Base-by-base conservation (phyloP, 2,113 vertebrate species). In the Carassius carassius region DNA sequence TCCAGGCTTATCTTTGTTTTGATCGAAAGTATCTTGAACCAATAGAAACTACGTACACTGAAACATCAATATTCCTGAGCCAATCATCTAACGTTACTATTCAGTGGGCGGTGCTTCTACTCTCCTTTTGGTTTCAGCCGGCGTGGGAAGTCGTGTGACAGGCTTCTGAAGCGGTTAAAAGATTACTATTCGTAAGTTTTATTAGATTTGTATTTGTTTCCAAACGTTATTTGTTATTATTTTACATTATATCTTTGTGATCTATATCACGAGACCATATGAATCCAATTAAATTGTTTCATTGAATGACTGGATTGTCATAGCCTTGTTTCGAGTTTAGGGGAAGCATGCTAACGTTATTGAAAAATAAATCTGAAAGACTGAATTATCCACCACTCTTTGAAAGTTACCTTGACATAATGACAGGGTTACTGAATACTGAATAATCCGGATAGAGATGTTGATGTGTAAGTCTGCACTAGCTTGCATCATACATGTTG, bases 161-260 rank as follows among this genome's bases (percentile, higher is more conserved):
- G 12, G 67, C 25, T 70, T 44, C 65, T 29, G 56, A 87, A 60
- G 80, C 86, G 9, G 86, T 78, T 85, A 83, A 11, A 9, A 78
- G 10, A 89, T 86, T 62, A 77, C 86, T 65, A 88, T 86, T 67
- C 85, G 94, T 93, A 87, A 94, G 93, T 93, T 91, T 84, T 17
- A 32, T 23, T 0, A 4, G 7, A 9, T 54, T 78, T 65, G 2
- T 65, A 12, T 60, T 21, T 1, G 19, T 72, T 60, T 70, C 44
- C 12, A 35, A 0, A 44, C 16, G n/a, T 49, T 29, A 25, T 49
- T 47, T 80, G 8, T 29, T 0, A 3, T 29, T 19, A 1, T 11
- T 19, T 14, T 47, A 0, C 6, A 47, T 47, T 41, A 25, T 29
- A 12, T 29, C 0, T 16, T 65, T 29, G 14, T 17, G n/a, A 16